A percentile compares a stretch with the other conserved stretches of the same genome.
phyloP scores from a whole-genome alignment of 2,888 invertebrate genomes.

The Cryptosula pallasiana region DNA sequence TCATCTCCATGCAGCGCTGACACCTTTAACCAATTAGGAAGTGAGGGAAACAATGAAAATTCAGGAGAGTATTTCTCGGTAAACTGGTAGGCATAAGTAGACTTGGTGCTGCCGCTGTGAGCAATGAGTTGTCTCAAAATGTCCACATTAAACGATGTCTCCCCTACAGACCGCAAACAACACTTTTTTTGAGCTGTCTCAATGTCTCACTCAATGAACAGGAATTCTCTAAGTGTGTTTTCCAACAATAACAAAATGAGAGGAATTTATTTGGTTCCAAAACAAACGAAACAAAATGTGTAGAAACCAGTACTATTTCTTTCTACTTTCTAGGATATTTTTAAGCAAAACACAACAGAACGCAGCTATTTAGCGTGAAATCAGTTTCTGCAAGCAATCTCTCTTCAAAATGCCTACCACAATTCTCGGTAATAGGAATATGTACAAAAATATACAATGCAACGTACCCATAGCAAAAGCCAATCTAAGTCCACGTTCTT shows the following conservation, averaged over 20 bases:
- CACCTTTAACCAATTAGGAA: neutral
- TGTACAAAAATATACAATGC: too few relatives aligned
- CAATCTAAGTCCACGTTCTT: neutral
- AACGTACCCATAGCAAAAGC: neutral
- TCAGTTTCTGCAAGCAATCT: too few relatives aligned
- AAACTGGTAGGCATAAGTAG: slow-evolving; percentile 17
- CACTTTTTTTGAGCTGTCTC: neutral
- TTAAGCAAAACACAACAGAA: neutral
- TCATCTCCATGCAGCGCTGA: neutral
- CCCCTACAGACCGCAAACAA: neutral
- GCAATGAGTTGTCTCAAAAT: neutral
- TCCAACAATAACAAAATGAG: too few relatives aligned
- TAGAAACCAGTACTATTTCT: too few relatives aligned
- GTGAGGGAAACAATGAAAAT: neutral
- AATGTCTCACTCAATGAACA: too few relatives aligned
- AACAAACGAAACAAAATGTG: too few relatives aligned
- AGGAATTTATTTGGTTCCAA: too few relatives aligned
- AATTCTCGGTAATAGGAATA: too few relatives aligned
- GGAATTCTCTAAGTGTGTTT: too few relatives aligned
- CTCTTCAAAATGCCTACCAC: too few relatives aligned
- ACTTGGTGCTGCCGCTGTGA: neutral
- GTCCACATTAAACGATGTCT: neutral
- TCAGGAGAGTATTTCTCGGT: neutral
- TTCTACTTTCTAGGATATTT: too few relatives aligned
- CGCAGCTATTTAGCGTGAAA: too few relatives aligned